Percentiles rank a stretch among this genome's conserved stretches.
These are phyloP conservation scores for Alectoris magna DNA, from an alignment of 2,797 vertebrate species.

Conservation along the genomic window DNA sequence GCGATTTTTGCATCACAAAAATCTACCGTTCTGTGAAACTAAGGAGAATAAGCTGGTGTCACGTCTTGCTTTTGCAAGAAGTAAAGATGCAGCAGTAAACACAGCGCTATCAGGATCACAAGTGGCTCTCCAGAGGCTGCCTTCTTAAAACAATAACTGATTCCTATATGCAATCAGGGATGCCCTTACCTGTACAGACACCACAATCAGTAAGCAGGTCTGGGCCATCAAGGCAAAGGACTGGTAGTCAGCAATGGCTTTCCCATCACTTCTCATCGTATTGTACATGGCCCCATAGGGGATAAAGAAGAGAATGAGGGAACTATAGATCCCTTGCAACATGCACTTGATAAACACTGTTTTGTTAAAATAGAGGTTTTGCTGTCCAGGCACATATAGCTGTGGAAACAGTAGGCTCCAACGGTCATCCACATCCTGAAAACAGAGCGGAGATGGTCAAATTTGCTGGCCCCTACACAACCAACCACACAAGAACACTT, in stretches of 20 bases:
- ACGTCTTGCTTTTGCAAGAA: neutral
- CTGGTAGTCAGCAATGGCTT: conserved; percentile 91
- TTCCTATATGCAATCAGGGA: neutral
- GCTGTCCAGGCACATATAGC: conserved; percentile 91
- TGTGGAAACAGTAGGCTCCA: conserved; percentile 92
- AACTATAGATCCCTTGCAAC: conserved; percentile 92
- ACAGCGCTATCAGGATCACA: neutral
- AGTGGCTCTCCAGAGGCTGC: neutral
- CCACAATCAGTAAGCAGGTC: conserved; percentile 88
- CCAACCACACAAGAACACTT: neutral
- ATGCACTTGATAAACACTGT: conserved; percentile 85
- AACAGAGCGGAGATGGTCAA: neutral
- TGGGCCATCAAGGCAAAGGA: conserved; percentile 91
- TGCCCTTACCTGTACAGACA: conserved; percentile 86
- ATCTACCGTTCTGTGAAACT: neutral
- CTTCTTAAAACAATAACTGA: neutral
- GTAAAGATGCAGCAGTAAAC: neutral
- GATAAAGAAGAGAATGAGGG: conserved; percentile 93
- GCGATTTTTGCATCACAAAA: neutral
- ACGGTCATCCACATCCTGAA: conserved; percentile 91
- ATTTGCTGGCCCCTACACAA: neutral
- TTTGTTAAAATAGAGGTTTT: conserved; percentile 92
- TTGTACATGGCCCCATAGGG: conserved; percentile 87
- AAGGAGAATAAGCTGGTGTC: neutral
- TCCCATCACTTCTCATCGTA: conserved; percentile 88